phyloP scores from a whole-genome alignment of 2,797 vertebrate species.

The Poeciliopsis turneri region DNA sequence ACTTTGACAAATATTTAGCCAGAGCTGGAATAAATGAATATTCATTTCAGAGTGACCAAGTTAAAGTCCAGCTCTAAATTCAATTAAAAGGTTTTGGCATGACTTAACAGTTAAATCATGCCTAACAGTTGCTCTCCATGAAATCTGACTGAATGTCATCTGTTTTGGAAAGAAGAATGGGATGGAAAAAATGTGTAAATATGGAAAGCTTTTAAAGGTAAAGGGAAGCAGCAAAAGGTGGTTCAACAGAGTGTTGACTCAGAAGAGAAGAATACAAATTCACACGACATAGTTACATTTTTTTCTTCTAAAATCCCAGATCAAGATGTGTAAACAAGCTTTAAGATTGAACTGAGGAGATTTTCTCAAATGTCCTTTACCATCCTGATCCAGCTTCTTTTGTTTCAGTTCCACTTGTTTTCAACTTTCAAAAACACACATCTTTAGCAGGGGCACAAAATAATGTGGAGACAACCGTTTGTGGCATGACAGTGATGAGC shows the following conservation, averaged over 20 bases:
- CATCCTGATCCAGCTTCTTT: background rate
- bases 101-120: background rate
- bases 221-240: background rate
- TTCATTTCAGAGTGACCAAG: background rate
- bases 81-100: background rate
- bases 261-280: background rate
- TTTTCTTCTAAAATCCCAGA: background rate
- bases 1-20: background rate
- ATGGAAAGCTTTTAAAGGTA: background rate
- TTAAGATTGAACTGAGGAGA: background rate
- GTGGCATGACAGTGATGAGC: background rate
- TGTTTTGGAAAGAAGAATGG: background rate
- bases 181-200: background rate
- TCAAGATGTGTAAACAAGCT: background rate
- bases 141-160: conserved; percentile 4
- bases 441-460: background rate
- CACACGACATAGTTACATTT: background rate
- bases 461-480: background rate
- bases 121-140: conserved; percentile 17
- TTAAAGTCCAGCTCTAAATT: background rate
- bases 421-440: background rate
- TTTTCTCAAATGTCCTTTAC: background rate
- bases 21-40: background rate
- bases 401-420: background rate
- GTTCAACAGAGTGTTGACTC: background rate